These are phyloP conservation scores for Apocheima hispidaria DNA, from an alignment of 2,888 invertebrate genomes.

Conservation along the genomic window DNA sequence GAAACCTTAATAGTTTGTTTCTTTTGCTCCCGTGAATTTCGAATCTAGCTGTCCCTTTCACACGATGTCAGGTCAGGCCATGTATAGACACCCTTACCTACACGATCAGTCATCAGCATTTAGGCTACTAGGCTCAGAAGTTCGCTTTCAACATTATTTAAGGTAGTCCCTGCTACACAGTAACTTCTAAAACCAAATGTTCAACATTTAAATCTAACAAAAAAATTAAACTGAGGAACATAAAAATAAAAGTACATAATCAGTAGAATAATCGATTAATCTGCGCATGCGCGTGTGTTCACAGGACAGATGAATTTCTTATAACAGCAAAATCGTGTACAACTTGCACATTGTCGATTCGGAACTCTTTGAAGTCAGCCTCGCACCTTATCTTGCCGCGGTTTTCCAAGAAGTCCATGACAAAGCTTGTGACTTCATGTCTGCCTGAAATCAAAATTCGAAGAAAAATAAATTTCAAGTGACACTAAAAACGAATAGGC, in stretches of 20 bases:
- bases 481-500: slow-evolving; percentile 12
- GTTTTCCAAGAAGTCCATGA: slow-evolving; percentile 80
- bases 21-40: too few species aligned
- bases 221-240: neutral
- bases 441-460: slow-evolving; percentile 76
- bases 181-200: neutral
- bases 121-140: too few species aligned
- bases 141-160: too few species aligned
- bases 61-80: neutral
- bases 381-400: slow-evolving; percentile 82
- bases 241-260: neutral
- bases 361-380: slow-evolving; percentile 79
- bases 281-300: neutral
- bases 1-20: too few species aligned
- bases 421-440: slow-evolving; percentile 81
- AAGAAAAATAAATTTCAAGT: neutral
- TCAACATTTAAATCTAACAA: neutral
- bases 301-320: neutral
- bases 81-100: neutral
- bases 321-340: slow-evolving; percentile 19
- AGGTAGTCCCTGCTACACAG: too few species aligned
- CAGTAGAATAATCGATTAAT: neutral
- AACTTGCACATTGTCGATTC: slow-evolving; percentile 64
- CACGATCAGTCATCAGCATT: neutral
- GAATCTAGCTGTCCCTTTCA: too few species aligned